Conservation (phyloP, 2,888 invertebrate species). For the Limnephilus auricula region DNA sequence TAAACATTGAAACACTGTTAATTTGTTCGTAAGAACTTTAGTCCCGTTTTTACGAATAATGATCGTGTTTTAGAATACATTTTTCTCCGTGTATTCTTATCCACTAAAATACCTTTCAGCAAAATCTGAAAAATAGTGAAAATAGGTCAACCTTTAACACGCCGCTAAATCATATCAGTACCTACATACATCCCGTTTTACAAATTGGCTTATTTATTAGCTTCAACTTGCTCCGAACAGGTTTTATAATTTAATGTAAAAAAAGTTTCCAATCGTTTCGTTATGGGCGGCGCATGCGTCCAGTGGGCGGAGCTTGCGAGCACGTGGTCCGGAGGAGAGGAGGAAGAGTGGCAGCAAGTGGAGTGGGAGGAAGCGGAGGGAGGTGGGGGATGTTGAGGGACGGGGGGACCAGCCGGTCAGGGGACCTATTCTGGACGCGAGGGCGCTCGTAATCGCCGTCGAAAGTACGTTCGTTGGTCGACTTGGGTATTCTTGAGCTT, state of each 20-base stretch:
- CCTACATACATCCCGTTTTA: not conserved
- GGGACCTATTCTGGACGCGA: no score
- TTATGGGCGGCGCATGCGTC: constrained; percentile 69
- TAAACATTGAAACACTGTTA: no score
- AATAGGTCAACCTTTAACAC: not conserved
- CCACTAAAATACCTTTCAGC: not conserved
- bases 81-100: not conserved
- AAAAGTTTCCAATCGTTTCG: not conserved
- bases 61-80: no score
- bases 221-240: not conserved
- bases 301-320: constrained; percentile 70
- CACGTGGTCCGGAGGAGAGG: constrained; percentile 60
- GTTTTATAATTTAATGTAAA: not conserved
- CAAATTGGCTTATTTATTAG: not conserved
- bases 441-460: no score
- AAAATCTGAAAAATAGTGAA: not conserved
- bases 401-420: constrained; percentile 62
- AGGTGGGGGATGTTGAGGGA: constrained; percentile 42
- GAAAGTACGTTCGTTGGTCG: no score
- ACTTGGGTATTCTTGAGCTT: no score
- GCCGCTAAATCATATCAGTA: not conserved
- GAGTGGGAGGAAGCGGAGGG: constrained; percentile 53
- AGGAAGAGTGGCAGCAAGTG: constrained; percentile 46
- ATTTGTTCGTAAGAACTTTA: no score
- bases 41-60: no score